Evolutionary conservation across 23 tunicate species (phyloP), one percentile per base, ranked within the genome.

Genomic region (Trididemnum clinides): DNA sequence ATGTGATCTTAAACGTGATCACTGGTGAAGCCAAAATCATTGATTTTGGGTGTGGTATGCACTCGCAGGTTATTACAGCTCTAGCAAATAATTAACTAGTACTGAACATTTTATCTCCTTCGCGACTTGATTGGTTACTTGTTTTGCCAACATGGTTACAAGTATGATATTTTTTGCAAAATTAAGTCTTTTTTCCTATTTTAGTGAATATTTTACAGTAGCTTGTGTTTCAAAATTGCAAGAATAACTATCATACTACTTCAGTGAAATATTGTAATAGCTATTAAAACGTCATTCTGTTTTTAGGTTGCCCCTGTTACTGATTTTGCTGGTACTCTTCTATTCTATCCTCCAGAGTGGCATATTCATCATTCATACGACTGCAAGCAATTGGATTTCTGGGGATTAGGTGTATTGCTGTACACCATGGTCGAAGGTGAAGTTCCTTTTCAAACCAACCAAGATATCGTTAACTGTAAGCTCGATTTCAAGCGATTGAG

Each of bases 321-420:
- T 15, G 97, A 92, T 64, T 92, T 92, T 58, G 97, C 97, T 29
- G 97, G 97, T 32, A 92, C 97, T 27, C 92, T 88, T 0, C 91
- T 87, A 38, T 91, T 91, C 54, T 91, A 91, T 71, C 97, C 97
- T 3, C 97, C 97, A 22, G 97, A 92, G 65, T 92, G 97, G 97
- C 88, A 88, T 66, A 83, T 66, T 2, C 79, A 88, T 10, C 89
- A 91, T 1, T 65, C 90, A 6, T 92, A 92, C 82, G 37, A 59
- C 51, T 92, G 97, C 2, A 64, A 59, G 0, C 71, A 82, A 5
- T 85, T 88, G 33, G 95, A 90, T 73, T 83, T 90, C 22, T 90
- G 95, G 95, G 85, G 90, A 10, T 77, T 90, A 12, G 95, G 95
- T n/a, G 95, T 90, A 23, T 90, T 90, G 18, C 83, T 92, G 23